Percentiles rank a stretch among this genome's conserved stretches.
These are phyloP conservation scores for Ceyx margarethae DNA, from an alignment of 2,113 vertebrate species.

Conservation along the genomic window DNA sequence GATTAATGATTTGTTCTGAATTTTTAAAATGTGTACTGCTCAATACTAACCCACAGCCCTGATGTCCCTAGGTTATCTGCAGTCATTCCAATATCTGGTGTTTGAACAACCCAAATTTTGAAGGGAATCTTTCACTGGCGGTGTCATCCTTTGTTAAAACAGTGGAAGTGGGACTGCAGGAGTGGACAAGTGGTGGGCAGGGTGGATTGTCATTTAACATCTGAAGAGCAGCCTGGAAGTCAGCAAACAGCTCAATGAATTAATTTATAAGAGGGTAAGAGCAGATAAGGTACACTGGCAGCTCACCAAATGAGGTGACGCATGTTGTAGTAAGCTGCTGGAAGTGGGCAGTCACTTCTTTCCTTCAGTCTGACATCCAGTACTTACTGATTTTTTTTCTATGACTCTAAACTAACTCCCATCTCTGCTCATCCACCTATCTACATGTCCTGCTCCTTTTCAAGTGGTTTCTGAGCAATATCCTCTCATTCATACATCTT, in stretches of 20 bases:
- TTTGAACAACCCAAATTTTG: neutral
- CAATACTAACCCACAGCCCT: neutral
- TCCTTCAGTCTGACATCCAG: neutral
- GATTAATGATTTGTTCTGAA: neutral
- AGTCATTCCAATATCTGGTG: neutral
- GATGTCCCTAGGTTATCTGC: neutral
- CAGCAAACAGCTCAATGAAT: neutral
- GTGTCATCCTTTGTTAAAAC: neutral
- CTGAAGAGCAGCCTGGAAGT: neutral
- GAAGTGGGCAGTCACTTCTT: neutral
- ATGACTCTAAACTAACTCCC: neutral
- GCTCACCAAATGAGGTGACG: neutral
- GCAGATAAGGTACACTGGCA: neutral
- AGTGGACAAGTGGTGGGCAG: rapidly evolving
- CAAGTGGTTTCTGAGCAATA: neutral
- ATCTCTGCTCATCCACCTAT: neutral
- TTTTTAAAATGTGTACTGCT: neutral
- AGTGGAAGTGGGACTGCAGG: neutral
- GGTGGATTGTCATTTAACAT: neutral
- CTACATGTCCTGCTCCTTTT: neutral
- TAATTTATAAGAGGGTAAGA: neutral
- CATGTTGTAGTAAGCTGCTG: neutral
- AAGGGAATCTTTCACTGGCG: neutral
- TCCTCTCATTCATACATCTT: neutral
- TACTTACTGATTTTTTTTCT: neutral